Evolutionary conservation across 1,140 invertebrate species (phyloP).

Genomic region (Brachionus rubens): DNA sequence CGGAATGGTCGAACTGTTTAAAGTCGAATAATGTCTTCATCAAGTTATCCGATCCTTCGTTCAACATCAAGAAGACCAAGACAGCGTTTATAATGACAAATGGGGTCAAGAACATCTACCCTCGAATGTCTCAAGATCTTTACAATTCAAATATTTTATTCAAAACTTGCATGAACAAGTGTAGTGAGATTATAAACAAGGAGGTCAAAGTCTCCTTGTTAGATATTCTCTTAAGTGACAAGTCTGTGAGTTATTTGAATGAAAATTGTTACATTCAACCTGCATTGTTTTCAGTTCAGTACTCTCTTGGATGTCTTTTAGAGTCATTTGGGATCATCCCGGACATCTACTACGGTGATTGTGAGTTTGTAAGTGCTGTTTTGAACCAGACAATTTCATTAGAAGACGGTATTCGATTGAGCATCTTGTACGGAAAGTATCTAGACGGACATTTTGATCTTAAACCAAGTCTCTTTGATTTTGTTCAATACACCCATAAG

Average conservation of each 20-base stretch:
- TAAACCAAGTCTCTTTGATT: neutral
- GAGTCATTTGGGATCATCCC: neutral
- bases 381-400: neutral
- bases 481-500: neutral
- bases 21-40: neutral
- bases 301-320: neutral
- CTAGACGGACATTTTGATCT: neutral
- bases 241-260: neutral
- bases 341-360: neutral
- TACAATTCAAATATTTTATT: slow-evolving; percentile 13
- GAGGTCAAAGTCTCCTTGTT: neutral
- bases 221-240: neutral
- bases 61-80: neutral
- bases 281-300: neutral
- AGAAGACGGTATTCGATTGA: neutral
- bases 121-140: neutral
- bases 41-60: neutral
- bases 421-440: neutral
- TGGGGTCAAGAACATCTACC: neutral
- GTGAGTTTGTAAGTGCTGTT: slow-evolving; percentile 3
- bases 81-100: slow-evolving; percentile 2
- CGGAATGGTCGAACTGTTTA: neutral
- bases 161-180: neutral
- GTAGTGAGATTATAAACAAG: neutral
- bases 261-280: neutral